Evolutionary conservation across 2,888 invertebrate species (phyloP), one percentile per base, ranked within the genome.

Genomic region (Hyles lineata): DNA sequence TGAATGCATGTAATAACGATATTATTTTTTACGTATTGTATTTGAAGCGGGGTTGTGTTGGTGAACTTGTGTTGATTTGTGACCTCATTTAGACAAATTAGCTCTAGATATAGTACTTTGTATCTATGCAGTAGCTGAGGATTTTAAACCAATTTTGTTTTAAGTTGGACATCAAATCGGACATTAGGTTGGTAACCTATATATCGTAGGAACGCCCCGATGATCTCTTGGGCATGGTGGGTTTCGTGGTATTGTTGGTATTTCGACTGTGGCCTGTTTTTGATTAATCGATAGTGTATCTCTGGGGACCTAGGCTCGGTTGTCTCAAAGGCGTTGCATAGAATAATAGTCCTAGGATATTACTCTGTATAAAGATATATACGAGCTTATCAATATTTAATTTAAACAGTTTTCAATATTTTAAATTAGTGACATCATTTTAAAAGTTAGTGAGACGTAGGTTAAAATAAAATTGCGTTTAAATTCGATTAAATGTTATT

Each of bases 211-310:
- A 63, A 61, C 43, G 43, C n/a, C 35, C 25, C 43, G 71, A 71
- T 7, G 32, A 61, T 60, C 71, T 60, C 15, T 50, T 61, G 61
- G 80, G 80, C 71, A 50, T 72, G 70, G 69, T 71, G 76, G 77
- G 75, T 73, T 77, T 77, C 72, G 71, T 77, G 71, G 78, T 76
- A 80, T 80, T 76, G 77, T 80, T 80, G 77, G 80, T 81, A 82
- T 83, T 81, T 35, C 25, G 60, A 82, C 79, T 80, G 78, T 81
- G 84, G 83, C 83, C 84, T 86, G 85, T 83, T 85, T 85, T 84
- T 85, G 87, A 87, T 87, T 83, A 87, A 88, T 88, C 86, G 87
- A 88, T 87, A 85, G 86, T 78, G 74, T 77, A 72, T 85, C 88
- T 83, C 87, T 29, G 63, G 82, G 82, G 89, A 21, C 76, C 76